Evolutionary conservation across 2,113 vertebrate genomes (phyloP).

Genomic region (Melospiza georgiana): DNA sequence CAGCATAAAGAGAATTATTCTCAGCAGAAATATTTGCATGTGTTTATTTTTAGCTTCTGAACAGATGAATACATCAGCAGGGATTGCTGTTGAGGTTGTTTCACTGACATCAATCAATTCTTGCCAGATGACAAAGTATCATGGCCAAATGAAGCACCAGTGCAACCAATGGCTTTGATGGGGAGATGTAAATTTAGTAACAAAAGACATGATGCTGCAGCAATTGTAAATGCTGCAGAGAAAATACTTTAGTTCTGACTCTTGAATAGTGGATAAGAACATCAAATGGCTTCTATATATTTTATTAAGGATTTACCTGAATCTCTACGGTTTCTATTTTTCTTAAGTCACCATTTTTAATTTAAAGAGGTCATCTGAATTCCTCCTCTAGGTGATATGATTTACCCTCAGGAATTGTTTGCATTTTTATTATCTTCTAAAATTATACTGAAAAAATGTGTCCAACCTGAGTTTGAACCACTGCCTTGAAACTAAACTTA

Average conservation of each 20-base stretch:
- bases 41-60: not conserved
- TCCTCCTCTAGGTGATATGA: not conserved
- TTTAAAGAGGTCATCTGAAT: not conserved
- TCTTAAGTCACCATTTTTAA: not conserved
- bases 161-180: not conserved
- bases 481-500: not conserved
- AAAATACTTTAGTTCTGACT: not conserved
- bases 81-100: not conserved
- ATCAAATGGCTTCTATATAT: not conserved
- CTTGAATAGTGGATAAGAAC: not conserved
- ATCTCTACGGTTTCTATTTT: not conserved
- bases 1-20: not conserved
- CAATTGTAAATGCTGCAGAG: not conserved
- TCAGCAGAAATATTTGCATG: not conserved
- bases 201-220: not conserved
- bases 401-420: not conserved
- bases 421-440: not conserved
- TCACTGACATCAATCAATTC: not conserved
- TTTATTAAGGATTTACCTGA: not conserved
- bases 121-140: not conserved
- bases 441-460: not conserved
- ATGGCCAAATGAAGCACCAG: not conserved
- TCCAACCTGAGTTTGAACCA: not conserved
- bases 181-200: not conserved
- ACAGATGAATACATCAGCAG: not conserved